Percentiles rank a stretch among this genome's conserved stretches.
phyloP scores from a whole-genome alignment of 1,140 invertebrate genomes.

The Lanistes nyassanus region DNA sequence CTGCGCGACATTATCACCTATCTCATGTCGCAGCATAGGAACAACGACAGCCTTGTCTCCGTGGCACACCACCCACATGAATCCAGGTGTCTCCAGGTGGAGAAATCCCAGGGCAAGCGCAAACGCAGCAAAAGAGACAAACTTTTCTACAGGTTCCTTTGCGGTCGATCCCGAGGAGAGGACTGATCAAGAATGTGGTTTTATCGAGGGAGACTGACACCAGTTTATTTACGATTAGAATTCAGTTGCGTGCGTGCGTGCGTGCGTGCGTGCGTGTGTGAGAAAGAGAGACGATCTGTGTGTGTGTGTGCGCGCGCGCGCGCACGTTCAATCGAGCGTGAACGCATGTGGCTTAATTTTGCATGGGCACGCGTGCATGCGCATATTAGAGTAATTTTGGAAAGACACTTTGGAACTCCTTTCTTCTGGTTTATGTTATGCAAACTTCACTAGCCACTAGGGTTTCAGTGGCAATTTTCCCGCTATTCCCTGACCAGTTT shows the following conservation, averaged over 20 bases:
- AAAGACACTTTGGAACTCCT: too few relatives aligned
- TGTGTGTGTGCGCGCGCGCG: neutral
- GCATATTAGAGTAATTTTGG: too few relatives aligned
- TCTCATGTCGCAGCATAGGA: slow-evolving; percentile 2
- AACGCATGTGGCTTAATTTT: too few relatives aligned
- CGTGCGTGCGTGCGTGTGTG: neutral
- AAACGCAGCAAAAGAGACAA: neutral
- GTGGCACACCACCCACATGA: neutral
- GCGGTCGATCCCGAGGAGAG: neutral
- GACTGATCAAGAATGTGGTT: too few relatives aligned
- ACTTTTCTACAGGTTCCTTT: neutral
- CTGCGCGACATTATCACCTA: slow-evolving; percentile 8
- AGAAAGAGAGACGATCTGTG: neutral
- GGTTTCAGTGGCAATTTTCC: too few relatives aligned
- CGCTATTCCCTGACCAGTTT: too few relatives aligned
- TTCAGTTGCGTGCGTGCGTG: neutral
- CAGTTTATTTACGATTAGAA: neutral
- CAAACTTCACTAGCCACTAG: too few relatives aligned
- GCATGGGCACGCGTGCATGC: too few relatives aligned
- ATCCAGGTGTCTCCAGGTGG: neutral
- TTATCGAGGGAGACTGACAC: neutral
- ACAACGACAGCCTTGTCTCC: neutral
- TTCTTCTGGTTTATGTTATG: too few relatives aligned
- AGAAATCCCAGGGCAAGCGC: neutral
- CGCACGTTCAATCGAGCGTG: too few relatives aligned